Percentiles rank a stretch among this genome's conserved stretches.
Evolutionary conservation across 2,888 invertebrate genomes (phyloP).

Genomic region (Lepidochrysops patricia): DNA sequence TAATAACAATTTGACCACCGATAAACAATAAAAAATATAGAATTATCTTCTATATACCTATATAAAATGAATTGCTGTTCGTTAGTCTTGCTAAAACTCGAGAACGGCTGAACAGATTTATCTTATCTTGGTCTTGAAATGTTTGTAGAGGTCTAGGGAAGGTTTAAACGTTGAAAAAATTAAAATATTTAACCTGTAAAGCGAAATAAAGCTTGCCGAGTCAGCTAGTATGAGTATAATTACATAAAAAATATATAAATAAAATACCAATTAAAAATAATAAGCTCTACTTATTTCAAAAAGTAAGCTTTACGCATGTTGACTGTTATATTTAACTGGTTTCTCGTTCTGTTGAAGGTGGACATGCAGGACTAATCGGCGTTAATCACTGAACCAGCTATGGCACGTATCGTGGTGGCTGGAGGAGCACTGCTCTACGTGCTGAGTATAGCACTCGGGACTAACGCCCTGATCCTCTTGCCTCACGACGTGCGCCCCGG

Average conservation of each 20-base stretch:
- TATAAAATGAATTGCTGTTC: too few species aligned
- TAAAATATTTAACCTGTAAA: too few species aligned
- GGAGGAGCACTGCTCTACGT: conserved; percentile 57
- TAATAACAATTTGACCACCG: not conserved
- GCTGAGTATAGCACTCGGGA: conserved; percentile 43
- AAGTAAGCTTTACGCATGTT: not conserved
- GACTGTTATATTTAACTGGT: not conserved
- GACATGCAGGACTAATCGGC: conserved; percentile 57
- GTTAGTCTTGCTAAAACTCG: too few species aligned
- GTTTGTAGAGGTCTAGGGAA: too few species aligned
- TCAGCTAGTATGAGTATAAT: too few species aligned
- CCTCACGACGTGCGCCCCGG: conserved; percentile 94
- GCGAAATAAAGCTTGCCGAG: too few species aligned
- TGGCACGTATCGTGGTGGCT: conserved; percentile 57
- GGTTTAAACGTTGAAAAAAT: too few species aligned
- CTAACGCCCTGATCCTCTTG: conserved; percentile 76
- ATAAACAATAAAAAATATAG: not conserved
- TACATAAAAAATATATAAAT: too few species aligned
- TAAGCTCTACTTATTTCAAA: not conserved
- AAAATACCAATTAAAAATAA: too few species aligned
- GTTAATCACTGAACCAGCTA: conserved; percentile 34
- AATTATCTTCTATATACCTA: too few species aligned
- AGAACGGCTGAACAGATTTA: too few species aligned
- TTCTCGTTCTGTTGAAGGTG: conserved; percentile 41
- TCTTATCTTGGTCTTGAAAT: too few species aligned